These are phyloP conservation scores for Chionoecetes opilio DNA, from an alignment of 1,140 invertebrate genomes.

Conservation along the genomic window DNA sequence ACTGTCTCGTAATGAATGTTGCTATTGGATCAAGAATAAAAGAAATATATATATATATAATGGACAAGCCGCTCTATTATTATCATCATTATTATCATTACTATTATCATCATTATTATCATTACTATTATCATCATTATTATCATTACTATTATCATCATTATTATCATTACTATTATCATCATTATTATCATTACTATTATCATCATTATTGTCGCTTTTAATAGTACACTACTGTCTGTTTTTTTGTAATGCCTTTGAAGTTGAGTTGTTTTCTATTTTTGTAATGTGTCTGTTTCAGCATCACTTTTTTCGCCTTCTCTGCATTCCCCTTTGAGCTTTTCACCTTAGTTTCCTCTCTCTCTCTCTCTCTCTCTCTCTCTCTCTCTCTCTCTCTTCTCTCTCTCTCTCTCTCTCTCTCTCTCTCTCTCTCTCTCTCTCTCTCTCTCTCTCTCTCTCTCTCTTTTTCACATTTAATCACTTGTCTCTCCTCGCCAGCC, in stretches of 20 bases:
- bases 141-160: not conserved
- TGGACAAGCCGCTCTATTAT: too few species aligned
- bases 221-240: too few species aligned
- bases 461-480: conserved; percentile 20
- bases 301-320: not conserved
- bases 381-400: not conserved
- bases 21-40: too few species aligned
- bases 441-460: not conserved
- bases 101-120: not conserved
- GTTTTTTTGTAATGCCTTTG: too few species aligned
- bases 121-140: not conserved
- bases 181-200: too few species aligned
- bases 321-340: not conserved
- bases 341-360: not conserved
- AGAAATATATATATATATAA: too few species aligned
- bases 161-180: too few species aligned
- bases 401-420: not conserved
- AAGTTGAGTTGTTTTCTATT: too few species aligned
- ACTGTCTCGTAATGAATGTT: too few species aligned
- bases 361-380: not conserved
- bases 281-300: too few species aligned
- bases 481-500: conserved; percentile 15
- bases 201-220: too few species aligned
- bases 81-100: not conserved
- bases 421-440: not conserved